A percentile compares a stretch with the other conserved stretches of the same genome.
phyloP scores from a whole-genome alignment of 2,888 invertebrate species.

The Lordiphosa fenestrarum region DNA sequence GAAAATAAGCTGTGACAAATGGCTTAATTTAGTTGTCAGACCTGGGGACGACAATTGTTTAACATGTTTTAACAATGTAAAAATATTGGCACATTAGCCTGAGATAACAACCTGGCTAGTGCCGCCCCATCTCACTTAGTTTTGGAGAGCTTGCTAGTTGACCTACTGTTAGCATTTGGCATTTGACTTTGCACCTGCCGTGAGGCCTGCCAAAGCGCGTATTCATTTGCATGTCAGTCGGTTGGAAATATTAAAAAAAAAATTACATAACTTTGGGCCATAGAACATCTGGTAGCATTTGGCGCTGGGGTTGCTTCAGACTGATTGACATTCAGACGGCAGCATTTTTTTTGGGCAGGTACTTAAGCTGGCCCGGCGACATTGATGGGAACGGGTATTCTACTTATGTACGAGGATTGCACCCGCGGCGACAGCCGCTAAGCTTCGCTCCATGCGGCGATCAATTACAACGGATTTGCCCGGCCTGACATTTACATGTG shows the following conservation, averaged over 20 bases:
- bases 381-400: conserved; percentile 22
- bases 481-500: conserved; percentile 64
- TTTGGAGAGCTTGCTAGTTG: conserved; percentile 42
- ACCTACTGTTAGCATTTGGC: conserved; percentile 71
- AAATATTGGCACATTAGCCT: conserved; percentile 68
- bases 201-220: conserved; percentile 40
- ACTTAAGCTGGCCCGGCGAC: conserved; percentile 59
- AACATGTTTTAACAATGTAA: conserved; percentile 62
- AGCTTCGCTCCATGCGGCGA: conserved; percentile 67
- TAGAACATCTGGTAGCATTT: conserved; percentile 76
- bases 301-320: conserved; percentile 49
- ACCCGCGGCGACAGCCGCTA: conserved; percentile 70
- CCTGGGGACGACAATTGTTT: conserved; percentile 42
- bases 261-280: conserved; percentile 36
- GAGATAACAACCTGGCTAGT: conserved; percentile 50
- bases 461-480: conserved; percentile 70
- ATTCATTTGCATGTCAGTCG: conserved; percentile 63
- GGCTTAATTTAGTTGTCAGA: conserved; percentile 80
- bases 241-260: conserved; percentile 36
- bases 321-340: conserved; percentile 72
- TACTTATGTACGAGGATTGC: conserved; percentile 57
- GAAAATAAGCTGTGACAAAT: conserved; percentile 81
- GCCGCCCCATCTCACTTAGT: conserved; percentile 8
- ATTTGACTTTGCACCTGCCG: conserved; percentile 66
- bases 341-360: conserved; percentile 64